Conservation (phyloP, 2,797 vertebrate species). For the Rhinatrema bivittatum region DNA sequence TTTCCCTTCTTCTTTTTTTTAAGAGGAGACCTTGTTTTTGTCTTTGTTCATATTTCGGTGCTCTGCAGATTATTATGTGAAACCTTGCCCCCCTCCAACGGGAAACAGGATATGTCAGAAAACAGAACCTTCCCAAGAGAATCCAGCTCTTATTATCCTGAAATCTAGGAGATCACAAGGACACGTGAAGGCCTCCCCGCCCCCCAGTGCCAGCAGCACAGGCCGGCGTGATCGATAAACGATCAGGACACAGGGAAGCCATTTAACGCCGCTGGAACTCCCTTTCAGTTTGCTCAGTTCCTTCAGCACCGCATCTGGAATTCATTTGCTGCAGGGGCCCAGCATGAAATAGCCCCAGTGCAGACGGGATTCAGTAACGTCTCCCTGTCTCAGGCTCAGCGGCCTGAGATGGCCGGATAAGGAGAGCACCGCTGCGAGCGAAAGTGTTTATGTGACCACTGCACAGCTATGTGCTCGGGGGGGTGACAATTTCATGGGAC, state of each 20-base stretch:
- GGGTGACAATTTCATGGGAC: too few species aligned
- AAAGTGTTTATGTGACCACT: slow-evolving; percentile 58
- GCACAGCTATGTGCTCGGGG: slow-evolving; percentile 32
- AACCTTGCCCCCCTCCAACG: slow-evolving; percentile 4
- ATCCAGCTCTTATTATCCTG: not conserved
- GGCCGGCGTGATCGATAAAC: slow-evolving; percentile 24
- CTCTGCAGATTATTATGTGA: slow-evolving; percentile 1
- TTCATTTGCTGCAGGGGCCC: slow-evolving; percentile 57
- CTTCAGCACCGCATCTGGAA: slow-evolving; percentile 75
- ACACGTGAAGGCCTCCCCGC: not conserved
- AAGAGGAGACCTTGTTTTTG: accelerated
- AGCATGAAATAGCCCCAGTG: slow-evolving; percentile 42
- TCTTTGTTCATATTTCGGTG: not conserved
- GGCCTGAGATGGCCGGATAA: slow-evolving; percentile 58
- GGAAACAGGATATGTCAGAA: not conserved
- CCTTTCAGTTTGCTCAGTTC: slow-evolving; percentile 47
- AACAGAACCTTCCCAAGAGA: not conserved
- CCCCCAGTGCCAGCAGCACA: slow-evolving; percentile 4
- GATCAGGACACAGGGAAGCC: slow-evolving; percentile 15
- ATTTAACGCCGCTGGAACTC: slow-evolving; percentile 17
- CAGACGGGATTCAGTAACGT: slow-evolving; percentile 39
- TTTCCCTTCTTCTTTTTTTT: too few species aligned
- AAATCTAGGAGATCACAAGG: not conserved
- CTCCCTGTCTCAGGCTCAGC: slow-evolving; percentile 51
- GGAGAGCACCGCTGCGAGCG: slow-evolving; percentile 44